Evolutionary conservation across 2,888 invertebrate species (phyloP), one percentile per base, ranked within the genome.

Genomic region (Mesorhabditis spiculigera): DNA sequence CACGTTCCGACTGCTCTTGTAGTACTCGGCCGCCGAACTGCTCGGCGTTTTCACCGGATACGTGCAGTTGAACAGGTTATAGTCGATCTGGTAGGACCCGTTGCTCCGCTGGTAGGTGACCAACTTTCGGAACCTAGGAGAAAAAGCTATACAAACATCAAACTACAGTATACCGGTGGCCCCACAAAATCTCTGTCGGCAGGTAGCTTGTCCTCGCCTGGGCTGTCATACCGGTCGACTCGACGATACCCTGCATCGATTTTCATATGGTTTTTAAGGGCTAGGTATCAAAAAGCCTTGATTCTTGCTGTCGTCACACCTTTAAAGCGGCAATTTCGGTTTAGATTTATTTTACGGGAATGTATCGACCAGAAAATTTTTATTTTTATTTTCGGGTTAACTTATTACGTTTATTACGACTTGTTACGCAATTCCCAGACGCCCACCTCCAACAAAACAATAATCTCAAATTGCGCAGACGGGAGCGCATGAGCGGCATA

Each of bases 21-120:
- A 91, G 68, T 93, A 89, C 84, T 93, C 91, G 79, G 91, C 91
- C 10, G 94, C 92, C 75, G 93, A 93, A 87, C 93, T 94, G 5
- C 93, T 87, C 0, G 94, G 94, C 4, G 93, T 94, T 86, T 94
- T 93, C 65, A 94, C 93, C 87, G 93, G 93, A 83, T 92, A 92
- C 0, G 94, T 94, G 86, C 93, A 92, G 88, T 95, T 93, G 88
- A 95, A 95, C 67, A 92, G 90, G 13, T 92, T 92, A 87, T 94
- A 94, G 87, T 95, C 93, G 68, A 93, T 92, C 63, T 75, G 79
- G 66, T 84, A 84, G 5, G 78, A 77, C 67, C 84, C 83, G 72
- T 84, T 81, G 45, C 90, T 90, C 81, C 90, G 90, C 78, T 91
- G 91, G 84, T 91, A 92, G 45, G 89, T 88, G 0, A 93, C 91